phyloP scores from a whole-genome alignment of 2,888 invertebrate species.

The Lepidocyrtoides sp. region DNA sequence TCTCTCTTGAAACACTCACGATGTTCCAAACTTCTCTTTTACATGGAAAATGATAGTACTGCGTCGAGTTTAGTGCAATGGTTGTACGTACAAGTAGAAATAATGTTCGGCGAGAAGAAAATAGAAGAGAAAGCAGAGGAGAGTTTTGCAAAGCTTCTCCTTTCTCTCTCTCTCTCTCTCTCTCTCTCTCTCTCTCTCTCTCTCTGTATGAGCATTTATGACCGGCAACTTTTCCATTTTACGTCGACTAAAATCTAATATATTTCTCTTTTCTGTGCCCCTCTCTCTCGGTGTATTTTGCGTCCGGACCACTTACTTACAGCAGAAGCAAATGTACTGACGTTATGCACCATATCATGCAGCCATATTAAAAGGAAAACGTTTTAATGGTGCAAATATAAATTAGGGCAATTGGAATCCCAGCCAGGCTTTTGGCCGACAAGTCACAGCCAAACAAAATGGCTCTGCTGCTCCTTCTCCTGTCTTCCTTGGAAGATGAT shows the following conservation, averaged over 20 bases:
- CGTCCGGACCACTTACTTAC: neutral
- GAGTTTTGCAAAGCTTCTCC: neutral
- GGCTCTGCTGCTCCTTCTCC: neutral
- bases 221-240: constrained; percentile 66
- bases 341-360: neutral
- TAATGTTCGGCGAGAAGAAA: constrained; percentile 10
- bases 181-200: no score
- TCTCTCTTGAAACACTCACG: constrained; percentile 11
- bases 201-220: constrained; percentile 23
- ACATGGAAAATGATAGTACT: neutral
- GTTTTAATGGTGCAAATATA: constrained; percentile 75
- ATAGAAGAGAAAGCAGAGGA: neutral
- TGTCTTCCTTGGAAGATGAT: neutral
- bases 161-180: no score
- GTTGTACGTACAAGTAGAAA: neutral
- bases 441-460: constrained; percentile 59
- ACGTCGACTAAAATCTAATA: constrained; percentile 35
- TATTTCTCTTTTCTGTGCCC: constrained; percentile 13
- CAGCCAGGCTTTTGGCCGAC: constrained; percentile 53
- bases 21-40: neutral
- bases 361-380: neutral
- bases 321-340: no score
- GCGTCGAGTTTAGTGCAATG: neutral
- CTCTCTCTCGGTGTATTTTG: neutral
- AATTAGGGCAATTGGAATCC: constrained; percentile 80